These are phyloP conservation scores for Parauchenoglanis ngamensis DNA, from an alignment of 2,797 vertebrate genomes.

Conservation along the genomic window DNA sequence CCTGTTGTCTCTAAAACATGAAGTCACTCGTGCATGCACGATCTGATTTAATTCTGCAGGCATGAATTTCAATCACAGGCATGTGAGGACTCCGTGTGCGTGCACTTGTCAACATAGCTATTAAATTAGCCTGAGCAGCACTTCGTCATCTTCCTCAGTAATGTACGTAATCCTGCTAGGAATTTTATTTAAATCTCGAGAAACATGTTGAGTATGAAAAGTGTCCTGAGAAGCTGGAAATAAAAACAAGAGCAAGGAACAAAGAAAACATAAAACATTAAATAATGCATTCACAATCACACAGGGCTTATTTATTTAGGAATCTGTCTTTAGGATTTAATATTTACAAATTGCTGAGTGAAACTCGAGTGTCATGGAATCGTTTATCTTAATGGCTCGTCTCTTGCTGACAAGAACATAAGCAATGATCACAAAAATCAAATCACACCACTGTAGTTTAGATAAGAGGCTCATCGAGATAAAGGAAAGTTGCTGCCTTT, in stretches of 20 bases:
- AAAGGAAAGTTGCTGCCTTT: not conserved
- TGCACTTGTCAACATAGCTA: conserved; percentile 26
- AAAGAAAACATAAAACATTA: not conserved
- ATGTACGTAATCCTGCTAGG: not conserved
- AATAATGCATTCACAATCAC: not conserved
- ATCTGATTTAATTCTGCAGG: conserved; percentile 43
- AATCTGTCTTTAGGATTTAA: not conserved
- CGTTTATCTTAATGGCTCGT: conserved; percentile 1
- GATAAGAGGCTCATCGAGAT: conserved; percentile 13
- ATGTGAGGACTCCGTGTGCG: conserved; percentile 31
- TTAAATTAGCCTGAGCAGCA: conserved; percentile 38
- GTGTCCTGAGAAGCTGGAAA: not conserved
- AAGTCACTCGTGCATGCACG: conserved; percentile 34
- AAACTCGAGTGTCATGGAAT: not conserved
- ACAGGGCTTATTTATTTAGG: not conserved
- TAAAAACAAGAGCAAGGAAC: not conserved
- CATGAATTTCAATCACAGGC: conserved; percentile 44
- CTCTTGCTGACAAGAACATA: not conserved
- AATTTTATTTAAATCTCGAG: not conserved
- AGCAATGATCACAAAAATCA: not conserved
- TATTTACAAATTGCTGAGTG: not conserved
- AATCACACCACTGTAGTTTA: conserved; percentile 3
- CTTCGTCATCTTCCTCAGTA: not conserved
- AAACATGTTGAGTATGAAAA: not conserved
- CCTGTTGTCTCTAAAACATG: conserved; percentile 38